A percentile compares a stretch with the other conserved stretches of the same genome.
These are phyloP conservation scores for Epinephelus moara DNA, from an alignment of 2,113 vertebrate species.

Conservation along the genomic window DNA sequence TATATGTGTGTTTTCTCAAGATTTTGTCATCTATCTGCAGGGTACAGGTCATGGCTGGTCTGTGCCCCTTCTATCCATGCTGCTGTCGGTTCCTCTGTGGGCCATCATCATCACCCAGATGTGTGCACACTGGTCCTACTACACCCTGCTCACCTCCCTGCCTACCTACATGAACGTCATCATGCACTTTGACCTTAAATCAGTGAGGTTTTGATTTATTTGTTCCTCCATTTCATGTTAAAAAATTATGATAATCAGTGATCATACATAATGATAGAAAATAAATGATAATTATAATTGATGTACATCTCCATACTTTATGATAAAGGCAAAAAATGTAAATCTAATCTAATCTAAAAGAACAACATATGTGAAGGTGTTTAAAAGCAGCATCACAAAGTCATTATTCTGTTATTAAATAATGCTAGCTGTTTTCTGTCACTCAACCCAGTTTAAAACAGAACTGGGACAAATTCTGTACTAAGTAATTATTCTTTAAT, in stretches of 20 bases:
- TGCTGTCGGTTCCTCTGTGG: conserved; percentile 86
- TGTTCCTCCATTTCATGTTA: neutral
- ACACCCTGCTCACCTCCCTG: conserved; percentile 82
- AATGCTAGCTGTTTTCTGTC: neutral
- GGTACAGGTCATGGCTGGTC: conserved; percentile 79
- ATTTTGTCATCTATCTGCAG: conserved; percentile 56
- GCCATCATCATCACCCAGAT: conserved; percentile 83
- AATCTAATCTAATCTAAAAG: too few species aligned
- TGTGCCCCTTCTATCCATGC: conserved; percentile 82
- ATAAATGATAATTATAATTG: too few species aligned
- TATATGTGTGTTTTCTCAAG: neutral
- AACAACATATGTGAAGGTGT: too few species aligned
- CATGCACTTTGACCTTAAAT: conserved; percentile 85
- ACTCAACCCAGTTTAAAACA: neutral
- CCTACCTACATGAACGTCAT: conserved; percentile 87
- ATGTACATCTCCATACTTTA: too few species aligned
- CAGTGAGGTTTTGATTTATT: conserved; percentile 64
- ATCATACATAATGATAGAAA: too few species aligned
- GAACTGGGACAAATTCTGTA: neutral
- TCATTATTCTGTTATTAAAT: neutral
- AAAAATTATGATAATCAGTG: too few species aligned
- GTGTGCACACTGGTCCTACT: conserved; percentile 86
- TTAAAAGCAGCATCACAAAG: too few species aligned
- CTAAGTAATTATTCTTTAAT: neutral
- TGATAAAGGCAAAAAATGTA: too few species aligned